These are phyloP conservation scores for Oscheius sp. DNA, from an alignment of 2,888 invertebrate genomes.

Conservation along the genomic window DNA sequence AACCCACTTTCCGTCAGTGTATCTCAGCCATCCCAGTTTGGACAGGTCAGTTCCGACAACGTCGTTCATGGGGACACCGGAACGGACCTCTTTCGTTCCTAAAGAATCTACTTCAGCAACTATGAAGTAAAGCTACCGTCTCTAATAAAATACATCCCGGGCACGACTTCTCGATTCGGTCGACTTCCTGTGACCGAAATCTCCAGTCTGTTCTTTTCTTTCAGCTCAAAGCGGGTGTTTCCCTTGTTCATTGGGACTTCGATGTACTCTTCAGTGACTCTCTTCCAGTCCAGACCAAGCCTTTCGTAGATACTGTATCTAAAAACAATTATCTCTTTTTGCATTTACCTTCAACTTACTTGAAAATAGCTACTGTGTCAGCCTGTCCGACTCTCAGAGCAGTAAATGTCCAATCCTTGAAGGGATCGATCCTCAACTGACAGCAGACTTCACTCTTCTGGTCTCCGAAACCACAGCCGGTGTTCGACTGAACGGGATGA, in stretches of 20 bases:
- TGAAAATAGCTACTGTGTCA: slow-evolving; percentile 54
- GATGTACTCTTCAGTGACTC: slow-evolving; percentile 32
- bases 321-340: slow-evolving; percentile 9
- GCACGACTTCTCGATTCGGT: slow-evolving; percentile 60
- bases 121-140: slow-evolving; percentile 25
- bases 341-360: slow-evolving; percentile 28
- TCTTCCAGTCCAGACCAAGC: slow-evolving; percentile 30
- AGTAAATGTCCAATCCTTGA: slow-evolving; percentile 59
- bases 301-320: slow-evolving; percentile 57
- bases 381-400: slow-evolving; percentile 61
- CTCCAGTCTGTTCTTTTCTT: slow-evolving; percentile 40
- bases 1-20: slow-evolving; percentile 39
- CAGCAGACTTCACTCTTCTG: slow-evolving; percentile 62
- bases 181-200: slow-evolving; percentile 48
- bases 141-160: slow-evolving; percentile 62
- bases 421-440: slow-evolving; percentile 62
- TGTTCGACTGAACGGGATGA: slow-evolving; percentile 54
- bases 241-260: slow-evolving; percentile 58
- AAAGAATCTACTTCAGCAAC: not conserved
- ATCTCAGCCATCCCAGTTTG: slow-evolving; percentile 65
- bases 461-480: slow-evolving; percentile 53
- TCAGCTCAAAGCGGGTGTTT: slow-evolving; percentile 54
- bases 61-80: slow-evolving; percentile 56
- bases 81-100: slow-evolving; percentile 45
- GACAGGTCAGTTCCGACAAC: slow-evolving; percentile 53